Evolutionary conservation across 2,888 invertebrate genomes (phyloP).

Genomic region (Brachypalpus laphriformis): DNA sequence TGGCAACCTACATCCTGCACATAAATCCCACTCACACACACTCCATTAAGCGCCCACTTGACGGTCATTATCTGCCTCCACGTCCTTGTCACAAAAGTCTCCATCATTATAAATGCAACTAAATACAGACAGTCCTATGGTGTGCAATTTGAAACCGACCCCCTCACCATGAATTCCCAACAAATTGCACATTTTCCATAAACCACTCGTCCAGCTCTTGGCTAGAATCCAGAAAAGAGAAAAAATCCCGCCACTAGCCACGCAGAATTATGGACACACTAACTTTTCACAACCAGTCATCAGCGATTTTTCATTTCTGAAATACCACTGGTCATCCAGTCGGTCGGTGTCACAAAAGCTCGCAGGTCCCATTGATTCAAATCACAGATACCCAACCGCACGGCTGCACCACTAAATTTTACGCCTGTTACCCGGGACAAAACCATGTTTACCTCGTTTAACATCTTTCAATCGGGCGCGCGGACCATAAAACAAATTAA

Average conservation of each 20-base stretch:
- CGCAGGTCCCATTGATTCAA: conserved; percentile 23
- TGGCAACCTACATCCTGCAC: background rate
- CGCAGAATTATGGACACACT: conserved; percentile 60
- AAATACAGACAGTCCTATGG: conserved; percentile 12
- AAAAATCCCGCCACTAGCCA: conserved; percentile 23
- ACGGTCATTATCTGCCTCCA: background rate
- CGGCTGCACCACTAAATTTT: conserved; percentile 19
- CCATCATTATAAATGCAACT: background rate
- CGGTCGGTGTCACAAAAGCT: conserved; percentile 50
- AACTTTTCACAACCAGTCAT: conserved; percentile 60
- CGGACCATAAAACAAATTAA: conserved; percentile 27
- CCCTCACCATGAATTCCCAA: no score
- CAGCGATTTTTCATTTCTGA: conserved; percentile 37
- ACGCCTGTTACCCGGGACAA: conserved; percentile 17
- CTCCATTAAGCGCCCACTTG: conserved; percentile 5
- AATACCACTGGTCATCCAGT: background rate
- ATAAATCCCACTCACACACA: conserved; percentile 22
- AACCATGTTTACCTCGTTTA: conserved; percentile 59
- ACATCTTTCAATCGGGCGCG: conserved; percentile 38
- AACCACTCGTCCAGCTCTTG: conserved; percentile 18
- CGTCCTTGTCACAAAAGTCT: background rate
- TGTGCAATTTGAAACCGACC: background rate
- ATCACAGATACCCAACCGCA: conserved; percentile 40
- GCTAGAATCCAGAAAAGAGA: conserved; percentile 62
- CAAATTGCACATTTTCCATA: background rate